A percentile compares a stretch with the other conserved stretches of the same genome.
Evolutionary conservation across 2,888 invertebrate species (phyloP).

Genomic region (Xestobium rufovillosum): DNA sequence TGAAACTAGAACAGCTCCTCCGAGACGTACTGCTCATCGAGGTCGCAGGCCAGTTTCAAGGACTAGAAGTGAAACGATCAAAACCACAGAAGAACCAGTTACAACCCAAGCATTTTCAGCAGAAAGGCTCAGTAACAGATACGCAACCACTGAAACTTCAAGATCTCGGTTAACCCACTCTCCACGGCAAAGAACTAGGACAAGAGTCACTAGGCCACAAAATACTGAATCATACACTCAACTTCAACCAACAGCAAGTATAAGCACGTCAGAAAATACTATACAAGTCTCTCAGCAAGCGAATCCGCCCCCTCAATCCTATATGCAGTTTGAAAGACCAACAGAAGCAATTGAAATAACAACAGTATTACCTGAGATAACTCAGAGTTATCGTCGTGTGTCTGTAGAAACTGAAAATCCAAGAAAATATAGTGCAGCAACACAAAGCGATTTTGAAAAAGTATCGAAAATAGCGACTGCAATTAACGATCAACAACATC

Average conservation of each 20-base stretch:
- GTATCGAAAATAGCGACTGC: too few species aligned
- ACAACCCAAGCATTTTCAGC: background rate
- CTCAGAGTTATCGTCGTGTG: background rate
- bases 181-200: background rate
- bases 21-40: background rate
- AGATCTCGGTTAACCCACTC: background rate
- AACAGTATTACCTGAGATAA: conserved; percentile 17
- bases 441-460: background rate
- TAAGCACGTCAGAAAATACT: conserved; percentile 6
- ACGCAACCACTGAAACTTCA: background rate
- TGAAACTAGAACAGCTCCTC: background rate
- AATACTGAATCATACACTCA: background rate
- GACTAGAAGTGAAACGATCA: background rate
- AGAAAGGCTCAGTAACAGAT: background rate
- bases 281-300: too few species aligned
- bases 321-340: conserved; percentile 30
- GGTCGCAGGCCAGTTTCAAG: background rate
- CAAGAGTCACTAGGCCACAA: background rate
- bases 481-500: conserved; percentile 21
- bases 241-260: background rate
- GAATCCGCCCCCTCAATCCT: conserved; percentile 27
- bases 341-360: conserved; percentile 22
- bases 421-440: background rate
- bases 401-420: background rate
- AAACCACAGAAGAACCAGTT: background rate